phyloP scores from a whole-genome alignment of 2,797 vertebrate genomes.

The Sebastes nivosus region DNA sequence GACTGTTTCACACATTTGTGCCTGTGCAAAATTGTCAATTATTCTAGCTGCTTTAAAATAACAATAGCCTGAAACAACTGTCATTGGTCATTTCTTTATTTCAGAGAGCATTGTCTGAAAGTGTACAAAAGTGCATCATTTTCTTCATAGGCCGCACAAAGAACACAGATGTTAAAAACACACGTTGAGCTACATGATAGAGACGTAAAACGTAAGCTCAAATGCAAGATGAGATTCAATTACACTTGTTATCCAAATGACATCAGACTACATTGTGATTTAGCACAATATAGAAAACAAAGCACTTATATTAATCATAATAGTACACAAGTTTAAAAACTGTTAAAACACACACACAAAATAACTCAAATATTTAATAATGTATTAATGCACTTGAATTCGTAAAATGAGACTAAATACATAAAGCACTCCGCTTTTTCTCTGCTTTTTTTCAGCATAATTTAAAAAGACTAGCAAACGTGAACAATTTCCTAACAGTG shows the following conservation, averaged over 20 bases:
- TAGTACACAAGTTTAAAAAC: slow-evolving; percentile 19
- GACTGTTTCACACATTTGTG: neutral
- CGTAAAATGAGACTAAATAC: slow-evolving; percentile 56
- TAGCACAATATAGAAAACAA: slow-evolving; percentile 60
- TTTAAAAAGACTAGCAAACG: slow-evolving; percentile 67
- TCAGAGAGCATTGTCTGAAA: slow-evolving; percentile 59
- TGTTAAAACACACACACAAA: slow-evolving; percentile 37
- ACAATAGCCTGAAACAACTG: neutral
- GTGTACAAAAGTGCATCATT: slow-evolving; percentile 73
- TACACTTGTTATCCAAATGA: slow-evolving; percentile 42
- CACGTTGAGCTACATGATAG: slow-evolving; percentile 38
- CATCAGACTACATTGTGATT: slow-evolving; percentile 44
- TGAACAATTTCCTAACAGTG: slow-evolving; percentile 63
- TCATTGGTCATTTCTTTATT: slow-evolving; percentile 61
- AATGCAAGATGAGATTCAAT: slow-evolving; percentile 40
- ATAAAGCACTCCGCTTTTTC: slow-evolving; percentile 24
- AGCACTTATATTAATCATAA: slow-evolving; percentile 34
- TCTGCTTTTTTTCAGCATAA: slow-evolving; percentile 63
- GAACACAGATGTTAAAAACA: slow-evolving; percentile 59
- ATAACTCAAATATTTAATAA: slow-evolving; percentile 47
- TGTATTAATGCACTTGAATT: slow-evolving; percentile 41
- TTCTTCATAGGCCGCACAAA: slow-evolving; percentile 50
- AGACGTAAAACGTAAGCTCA: slow-evolving; percentile 48
- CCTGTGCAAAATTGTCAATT: neutral
- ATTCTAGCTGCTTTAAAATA: neutral